These are phyloP conservation scores for Hirtodrosophila confusa DNA, from an alignment of 2,888 invertebrate genomes.

Conservation along the genomic window DNA sequence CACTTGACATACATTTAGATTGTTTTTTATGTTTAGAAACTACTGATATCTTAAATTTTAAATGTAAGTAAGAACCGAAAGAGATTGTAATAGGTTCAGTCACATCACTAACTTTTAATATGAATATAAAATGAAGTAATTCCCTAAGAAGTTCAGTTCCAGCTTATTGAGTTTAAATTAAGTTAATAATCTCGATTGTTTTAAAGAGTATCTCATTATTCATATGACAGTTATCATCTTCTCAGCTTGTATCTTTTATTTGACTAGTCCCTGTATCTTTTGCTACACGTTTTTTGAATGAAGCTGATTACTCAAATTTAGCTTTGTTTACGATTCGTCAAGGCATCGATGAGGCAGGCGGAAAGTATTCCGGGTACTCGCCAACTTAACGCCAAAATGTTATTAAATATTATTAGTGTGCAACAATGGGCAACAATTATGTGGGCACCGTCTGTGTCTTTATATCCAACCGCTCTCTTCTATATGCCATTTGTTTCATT, in stretches of 20 bases:
- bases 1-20: too few species aligned
- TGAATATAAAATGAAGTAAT: too few species aligned
- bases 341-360: slow-evolving; percentile 59
- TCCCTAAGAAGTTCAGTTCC: too few species aligned
- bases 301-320: slow-evolving; percentile 76
- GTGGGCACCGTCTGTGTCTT: slow-evolving; percentile 39
- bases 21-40: too few species aligned
- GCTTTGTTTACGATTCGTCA: slow-evolving; percentile 74
- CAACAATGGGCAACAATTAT: slow-evolving; percentile 67
- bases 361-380: slow-evolving; percentile 16
- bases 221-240: slow-evolving; percentile 15
- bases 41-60: too few species aligned
- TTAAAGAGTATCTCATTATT: slow-evolving; percentile 29
- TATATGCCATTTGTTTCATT: slow-evolving; percentile 16
- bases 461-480: not conserved
- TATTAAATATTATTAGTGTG: slow-evolving; percentile 73
- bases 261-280: slow-evolving; percentile 54
- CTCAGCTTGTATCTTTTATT: slow-evolving; percentile 42
- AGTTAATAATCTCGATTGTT: not conserved
- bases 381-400: slow-evolving; percentile 68
- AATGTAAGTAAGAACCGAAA: too few species aligned
- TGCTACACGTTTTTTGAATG: slow-evolving; percentile 70
- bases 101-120: too few species aligned
- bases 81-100: too few species aligned
- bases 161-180: too few species aligned